A percentile compares a stretch with the other conserved stretches of the same genome.
Evolutionary conservation across 1,140 invertebrate genomes (phyloP).

Genomic region (Anagrus nilaparvatae): DNA sequence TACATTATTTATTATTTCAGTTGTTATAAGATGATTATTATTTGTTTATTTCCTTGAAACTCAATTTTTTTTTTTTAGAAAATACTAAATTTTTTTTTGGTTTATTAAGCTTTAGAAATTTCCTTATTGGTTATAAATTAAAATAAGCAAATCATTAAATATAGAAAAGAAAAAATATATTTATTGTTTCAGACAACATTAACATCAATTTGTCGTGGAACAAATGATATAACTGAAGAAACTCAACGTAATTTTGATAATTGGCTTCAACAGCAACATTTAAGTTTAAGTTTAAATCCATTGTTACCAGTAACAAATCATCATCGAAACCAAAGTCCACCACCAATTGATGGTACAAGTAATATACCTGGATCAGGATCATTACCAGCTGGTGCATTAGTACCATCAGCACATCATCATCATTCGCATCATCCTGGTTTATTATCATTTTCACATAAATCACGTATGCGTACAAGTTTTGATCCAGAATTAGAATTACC

Average conservation of each 20-base stretch:
- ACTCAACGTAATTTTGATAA: constrained; percentile 64
- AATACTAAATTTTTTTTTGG: no score
- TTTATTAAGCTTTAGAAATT: no score
- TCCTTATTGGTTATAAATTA: no score
- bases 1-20: no score
- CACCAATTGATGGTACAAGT: no score
- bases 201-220: constrained; percentile 62
- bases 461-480: constrained; percentile 83
- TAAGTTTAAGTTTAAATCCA: constrained; percentile 44
- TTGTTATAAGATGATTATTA: no score
- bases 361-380: no score
- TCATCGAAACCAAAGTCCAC: constrained; percentile 18
- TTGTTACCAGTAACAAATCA: constrained; percentile 37
- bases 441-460: constrained; percentile 75
- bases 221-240: constrained; percentile 64
- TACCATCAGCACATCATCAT: not conserved
- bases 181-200: constrained; percentile 61
- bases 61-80: not conserved
- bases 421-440: constrained; percentile 56
- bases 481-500: constrained; percentile 93
- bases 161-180: no score
- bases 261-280: constrained; percentile 45
- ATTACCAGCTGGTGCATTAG: constrained; percentile 9
- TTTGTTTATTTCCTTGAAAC: not conserved
- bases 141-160: no score